Percentiles rank a stretch among this genome's conserved stretches.
These are phyloP conservation scores for Neofelis nebulosa DNA, from an alignment of 2,113 vertebrate genomes.

Conservation along the genomic window DNA sequence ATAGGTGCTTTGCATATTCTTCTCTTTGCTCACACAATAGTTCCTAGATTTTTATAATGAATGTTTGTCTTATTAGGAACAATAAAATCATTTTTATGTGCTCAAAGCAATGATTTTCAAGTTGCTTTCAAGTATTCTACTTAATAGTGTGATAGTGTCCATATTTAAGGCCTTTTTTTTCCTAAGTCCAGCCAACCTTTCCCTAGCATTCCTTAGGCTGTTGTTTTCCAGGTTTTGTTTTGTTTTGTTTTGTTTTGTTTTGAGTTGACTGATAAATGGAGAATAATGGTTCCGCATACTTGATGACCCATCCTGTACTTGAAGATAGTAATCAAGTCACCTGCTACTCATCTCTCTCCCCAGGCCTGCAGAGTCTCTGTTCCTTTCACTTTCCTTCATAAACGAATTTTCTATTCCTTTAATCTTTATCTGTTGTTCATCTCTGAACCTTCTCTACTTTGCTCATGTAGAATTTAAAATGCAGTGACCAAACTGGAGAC, in stretches of 20 bases:
- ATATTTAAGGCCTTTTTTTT: background rate
- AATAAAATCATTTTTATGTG: conserved; percentile 20
- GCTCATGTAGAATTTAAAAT: conserved; percentile 44
- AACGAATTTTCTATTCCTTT: conserved; percentile 48
- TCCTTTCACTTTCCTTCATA: conserved; percentile 61
- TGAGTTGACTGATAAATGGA: background rate
- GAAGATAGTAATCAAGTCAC: conserved; percentile 17
- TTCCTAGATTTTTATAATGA: background rate
- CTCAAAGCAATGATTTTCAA: background rate
- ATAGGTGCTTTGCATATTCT: background rate
- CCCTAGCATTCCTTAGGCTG: background rate
- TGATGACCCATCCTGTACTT: background rate
- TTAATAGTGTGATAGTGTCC: background rate
- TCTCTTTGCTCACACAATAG: background rate
- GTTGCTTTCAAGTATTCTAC: background rate
- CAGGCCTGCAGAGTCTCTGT: background rate
- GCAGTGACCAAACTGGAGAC: background rate
- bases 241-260: conserved; percentile 45
- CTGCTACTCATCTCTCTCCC: conserved; percentile 17
- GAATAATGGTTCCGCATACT: background rate
- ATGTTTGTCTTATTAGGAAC: conserved; percentile 2
- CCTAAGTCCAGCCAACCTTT: background rate
- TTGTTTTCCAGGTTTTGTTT: conserved; percentile 7
- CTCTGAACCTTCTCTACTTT: conserved; percentile 13
- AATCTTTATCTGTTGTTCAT: conserved; percentile 48